Evolutionary conservation across 2,888 invertebrate species (phyloP).

Genomic region (Strigamia maritima): DNA sequence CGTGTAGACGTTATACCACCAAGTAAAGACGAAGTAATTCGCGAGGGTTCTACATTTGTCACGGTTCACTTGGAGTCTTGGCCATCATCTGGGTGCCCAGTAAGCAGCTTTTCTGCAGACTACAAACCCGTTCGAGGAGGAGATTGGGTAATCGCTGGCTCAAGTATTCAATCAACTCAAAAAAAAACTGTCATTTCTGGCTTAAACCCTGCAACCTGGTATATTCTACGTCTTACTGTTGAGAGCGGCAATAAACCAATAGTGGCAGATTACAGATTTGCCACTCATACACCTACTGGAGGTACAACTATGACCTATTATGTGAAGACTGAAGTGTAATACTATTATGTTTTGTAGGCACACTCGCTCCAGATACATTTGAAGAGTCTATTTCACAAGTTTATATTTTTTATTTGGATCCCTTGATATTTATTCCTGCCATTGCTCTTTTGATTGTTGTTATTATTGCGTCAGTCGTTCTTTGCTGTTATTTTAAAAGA

Average conservation of each 20-base stretch:
- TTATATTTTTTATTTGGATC: conserved; percentile 26
- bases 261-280: not conserved
- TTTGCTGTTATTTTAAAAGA: not conserved
- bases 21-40: not conserved
- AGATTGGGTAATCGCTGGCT: not conserved
- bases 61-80: conserved; percentile 31
- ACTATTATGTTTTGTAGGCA: not conserved
- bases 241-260: not conserved
- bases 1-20: not conserved
- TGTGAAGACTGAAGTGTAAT: too few species aligned
- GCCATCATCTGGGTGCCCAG: not conserved
- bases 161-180: not conserved
- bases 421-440: conserved; percentile 19
- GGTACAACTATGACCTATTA: not conserved
- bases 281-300: not conserved
- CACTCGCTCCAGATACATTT: not conserved
- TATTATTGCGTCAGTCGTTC: not conserved
- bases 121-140: not conserved
- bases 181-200: conserved; percentile 35
- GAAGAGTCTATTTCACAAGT: not conserved
- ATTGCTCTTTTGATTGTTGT: not conserved
- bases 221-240: not conserved
- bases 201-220: conserved; percentile 1
- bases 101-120: not conserved
- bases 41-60: conserved; percentile 17